A percentile compares a stretch with the other conserved stretches of the same genome.
Conservation (phyloP, 2,888 invertebrate genomes). For the Hyposoter didymator region DNA sequence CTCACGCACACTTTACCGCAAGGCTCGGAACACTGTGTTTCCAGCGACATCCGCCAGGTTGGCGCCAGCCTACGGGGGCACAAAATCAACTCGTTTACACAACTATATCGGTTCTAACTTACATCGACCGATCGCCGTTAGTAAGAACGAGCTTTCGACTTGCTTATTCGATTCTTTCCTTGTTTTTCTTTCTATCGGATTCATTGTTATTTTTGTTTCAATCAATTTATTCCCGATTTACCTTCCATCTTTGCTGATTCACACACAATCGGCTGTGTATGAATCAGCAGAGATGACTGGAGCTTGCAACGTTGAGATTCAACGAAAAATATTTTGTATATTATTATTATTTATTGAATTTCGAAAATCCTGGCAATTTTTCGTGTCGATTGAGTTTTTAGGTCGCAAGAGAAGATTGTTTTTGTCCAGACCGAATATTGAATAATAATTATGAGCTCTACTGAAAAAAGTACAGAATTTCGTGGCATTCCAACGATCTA, state of each 20-base stretch:
- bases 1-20: slow-evolving; percentile 34
- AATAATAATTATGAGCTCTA: too few species aligned
- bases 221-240: not conserved
- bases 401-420: too few species aligned
- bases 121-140: not conserved
- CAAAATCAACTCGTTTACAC: slow-evolving; percentile 29
- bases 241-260: not conserved
- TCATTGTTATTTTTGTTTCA: not conserved
- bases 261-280: not conserved
- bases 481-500: too few species aligned
- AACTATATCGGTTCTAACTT: not conserved
- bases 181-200: not conserved
- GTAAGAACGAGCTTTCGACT: not conserved
- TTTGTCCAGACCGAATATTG: too few species aligned
- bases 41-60: slow-evolving; percentile 72
- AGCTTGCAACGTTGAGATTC: too few species aligned
- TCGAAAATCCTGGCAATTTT: too few species aligned
- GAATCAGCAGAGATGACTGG: too few species aligned
- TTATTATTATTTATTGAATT: too few species aligned
- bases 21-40: slow-evolving; percentile 61
- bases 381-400: too few species aligned
- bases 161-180: not conserved
- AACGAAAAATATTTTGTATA: too few species aligned
- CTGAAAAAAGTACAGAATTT: too few species aligned
- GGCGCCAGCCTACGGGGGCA: slow-evolving; percentile 73